These are phyloP conservation scores for Sitodiplosis mosellana DNA, from an alignment of 1,140 invertebrate genomes.

Conservation along the genomic window DNA sequence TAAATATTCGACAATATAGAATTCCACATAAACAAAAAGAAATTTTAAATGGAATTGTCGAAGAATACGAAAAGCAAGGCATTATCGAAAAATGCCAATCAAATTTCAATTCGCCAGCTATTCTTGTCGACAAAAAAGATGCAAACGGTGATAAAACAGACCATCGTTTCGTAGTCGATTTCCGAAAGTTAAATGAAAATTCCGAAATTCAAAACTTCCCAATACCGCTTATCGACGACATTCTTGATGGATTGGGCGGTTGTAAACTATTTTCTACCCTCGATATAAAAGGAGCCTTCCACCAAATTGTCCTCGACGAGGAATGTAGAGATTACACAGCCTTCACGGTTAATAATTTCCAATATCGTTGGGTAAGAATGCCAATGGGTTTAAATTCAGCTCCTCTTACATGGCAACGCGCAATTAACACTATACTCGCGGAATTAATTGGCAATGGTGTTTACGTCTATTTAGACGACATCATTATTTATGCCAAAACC, in stretches of 20 bases:
- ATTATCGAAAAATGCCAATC: no score
- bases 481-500: background rate
- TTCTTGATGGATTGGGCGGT: slow-evolving; percentile 23
- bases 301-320: slow-evolving; percentile 23
- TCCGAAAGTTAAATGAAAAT: slow-evolving; percentile 16
- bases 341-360: slow-evolving; percentile 19
- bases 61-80: no score
- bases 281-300: slow-evolving; percentile 28
- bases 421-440: slow-evolving; percentile 22
- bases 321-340: slow-evolving; percentile 20
- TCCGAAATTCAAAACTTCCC: slow-evolving; percentile 27
- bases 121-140: no score
- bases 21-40: no score
- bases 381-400: slow-evolving; percentile 24
- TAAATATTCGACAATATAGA: no score
- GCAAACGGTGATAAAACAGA: slow-evolving; percentile 7
- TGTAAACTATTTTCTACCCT: slow-evolving; percentile 23
- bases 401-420: slow-evolving; percentile 24
- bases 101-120: no score
- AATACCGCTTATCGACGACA: slow-evolving; percentile 27
- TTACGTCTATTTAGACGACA: slow-evolving; percentile 8
- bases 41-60: no score
- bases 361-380: slow-evolving; percentile 21
- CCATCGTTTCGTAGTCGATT: slow-evolving; percentile 18
- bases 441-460: slow-evolving; percentile 10